Conservation (phyloP, 2,888 invertebrate species). For the Campaea margaritaria region DNA sequence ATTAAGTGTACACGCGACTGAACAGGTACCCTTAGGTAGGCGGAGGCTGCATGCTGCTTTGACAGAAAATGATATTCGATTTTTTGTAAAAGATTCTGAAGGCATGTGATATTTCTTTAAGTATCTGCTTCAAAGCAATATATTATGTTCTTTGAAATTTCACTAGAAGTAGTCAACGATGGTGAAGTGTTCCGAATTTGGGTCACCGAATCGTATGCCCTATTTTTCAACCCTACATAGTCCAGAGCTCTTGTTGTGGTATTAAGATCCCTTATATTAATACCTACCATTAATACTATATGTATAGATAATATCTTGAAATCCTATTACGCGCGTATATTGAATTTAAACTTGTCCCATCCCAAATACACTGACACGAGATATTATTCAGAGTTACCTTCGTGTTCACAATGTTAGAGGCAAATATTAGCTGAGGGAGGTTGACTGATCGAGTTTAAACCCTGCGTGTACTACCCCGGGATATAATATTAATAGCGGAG, state of each 20-base stretch:
- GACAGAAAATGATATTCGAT: constrained; percentile 3
- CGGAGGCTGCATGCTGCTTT: background rate
- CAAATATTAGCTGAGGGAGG: constrained; percentile 36
- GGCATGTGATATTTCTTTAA: constrained; percentile 1
- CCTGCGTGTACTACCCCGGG: background rate
- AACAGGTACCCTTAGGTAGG: constrained; percentile 10
- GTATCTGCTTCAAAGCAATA: background rate
- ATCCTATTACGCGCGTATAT: constrained; percentile 3
- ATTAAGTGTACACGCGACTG: constrained; percentile 23
- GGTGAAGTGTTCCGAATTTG: background rate
- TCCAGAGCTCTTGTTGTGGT: no score
- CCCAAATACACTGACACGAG: constrained; percentile 7
- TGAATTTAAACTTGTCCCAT: constrained; percentile 11
- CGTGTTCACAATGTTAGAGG: constrained; percentile 30
- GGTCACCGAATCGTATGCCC: no score
- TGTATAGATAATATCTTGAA: background rate
- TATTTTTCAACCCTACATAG: no score
- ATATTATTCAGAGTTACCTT: constrained; percentile 8
- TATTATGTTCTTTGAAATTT: background rate
- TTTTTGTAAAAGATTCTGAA: constrained; percentile 9
- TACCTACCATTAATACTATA: no score
- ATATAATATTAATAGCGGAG: constrained; percentile 6
- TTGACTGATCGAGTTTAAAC: constrained; percentile 33
- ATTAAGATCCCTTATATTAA: no score
- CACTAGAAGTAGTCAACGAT: background rate